Evolutionary conservation across 2,113 vertebrate genomes (phyloP), one percentile per base, ranked within the genome.

Genomic region (Dissostichus mawsoni): DNA sequence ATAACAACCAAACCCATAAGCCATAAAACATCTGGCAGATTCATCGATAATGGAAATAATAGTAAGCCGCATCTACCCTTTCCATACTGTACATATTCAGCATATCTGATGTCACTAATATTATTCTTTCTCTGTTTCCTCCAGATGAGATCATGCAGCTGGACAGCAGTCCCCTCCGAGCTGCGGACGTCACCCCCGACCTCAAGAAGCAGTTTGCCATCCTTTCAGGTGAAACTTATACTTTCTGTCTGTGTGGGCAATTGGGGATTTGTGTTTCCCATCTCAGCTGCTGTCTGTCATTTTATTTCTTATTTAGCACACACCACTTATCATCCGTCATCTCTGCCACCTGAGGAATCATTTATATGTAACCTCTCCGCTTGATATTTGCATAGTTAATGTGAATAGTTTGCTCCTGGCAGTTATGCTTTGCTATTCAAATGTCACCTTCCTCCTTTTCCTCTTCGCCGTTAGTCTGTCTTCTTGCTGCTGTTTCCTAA

Each of bases 81-180:
- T 17, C 13, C 41, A 33, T 29, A 7, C 23, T 41, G 11, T 52
- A 2, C 29, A 29, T 48, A 29, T 66, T n/a, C 29, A 41, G 36
- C 18, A 29, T 29, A 29, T 56, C 25, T 65, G 45, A 41, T 71
- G n/a, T 80, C n/a, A 69, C 48, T 79, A 10, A 67, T 6, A 8
- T 68, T 45, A 78, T 11, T 57, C 4, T 82, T 23, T 86, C 0
- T 69, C 8, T 89, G 1, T 57, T n/a, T 90, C 23, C 74, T 90
- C 5, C 94, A 98, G 97, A 99, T 97, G 98, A 99, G 91, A 97
- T 98, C 96, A 99, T 99, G 98, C 97, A 98, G 94, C 95, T 96
- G 90, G 97, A 99, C 90, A 95, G 93, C 85, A 94, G 95, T 85
- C 96, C 96, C 0, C 95, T 98, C 83, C 94, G 92, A 6, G 98